Evolutionary conservation across 2,797 vertebrate species (phyloP).

Genomic region (Clarias pachynema): DNA sequence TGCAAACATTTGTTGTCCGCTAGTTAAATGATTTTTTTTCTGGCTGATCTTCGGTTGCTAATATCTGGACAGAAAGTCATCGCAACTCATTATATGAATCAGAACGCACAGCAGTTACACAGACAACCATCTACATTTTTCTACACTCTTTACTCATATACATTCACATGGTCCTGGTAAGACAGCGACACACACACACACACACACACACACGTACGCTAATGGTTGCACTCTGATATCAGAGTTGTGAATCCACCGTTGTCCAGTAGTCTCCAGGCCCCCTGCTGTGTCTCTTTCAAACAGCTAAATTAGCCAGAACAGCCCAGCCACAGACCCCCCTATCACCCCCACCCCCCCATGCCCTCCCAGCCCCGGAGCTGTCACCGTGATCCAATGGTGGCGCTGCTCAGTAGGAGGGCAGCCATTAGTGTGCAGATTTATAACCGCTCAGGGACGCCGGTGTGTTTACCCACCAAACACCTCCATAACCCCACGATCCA

Average conservation of each 20-base stretch:
- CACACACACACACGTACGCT: slow-evolving; percentile 38
- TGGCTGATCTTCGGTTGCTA: neutral
- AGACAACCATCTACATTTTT: slow-evolving; percentile 32
- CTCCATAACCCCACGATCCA: slow-evolving; percentile 53
- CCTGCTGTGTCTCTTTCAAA: slow-evolving; percentile 65
- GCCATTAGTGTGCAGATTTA: slow-evolving; percentile 68
- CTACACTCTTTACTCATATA: slow-evolving; percentile 33
- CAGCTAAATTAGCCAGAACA: slow-evolving; percentile 69
- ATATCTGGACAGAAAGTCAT: slow-evolving; percentile 28
- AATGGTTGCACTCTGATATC: slow-evolving; percentile 55
- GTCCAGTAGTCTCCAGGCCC: slow-evolving; percentile 60
- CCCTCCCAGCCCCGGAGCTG: slow-evolving; percentile 57
- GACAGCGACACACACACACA: slow-evolving; percentile 19
- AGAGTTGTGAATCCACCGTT: slow-evolving; percentile 50
- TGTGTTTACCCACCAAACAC: slow-evolving; percentile 63
- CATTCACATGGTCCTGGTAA: slow-evolving; percentile 36
- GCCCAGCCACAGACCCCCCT: slow-evolving; percentile 55
- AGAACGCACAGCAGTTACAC: slow-evolving; percentile 44
- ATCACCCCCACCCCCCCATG: slow-evolving; percentile 24
- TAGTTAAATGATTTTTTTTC: neutral
- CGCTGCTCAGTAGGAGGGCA: slow-evolving; percentile 61
- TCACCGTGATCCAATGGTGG: slow-evolving; percentile 60
- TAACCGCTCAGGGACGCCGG: slow-evolving; percentile 59
- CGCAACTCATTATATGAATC: slow-evolving; percentile 23
- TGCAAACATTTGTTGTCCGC: neutral